phyloP scores from a whole-genome alignment of 2,113 vertebrate genomes.

The Cepphus grylle region DNA sequence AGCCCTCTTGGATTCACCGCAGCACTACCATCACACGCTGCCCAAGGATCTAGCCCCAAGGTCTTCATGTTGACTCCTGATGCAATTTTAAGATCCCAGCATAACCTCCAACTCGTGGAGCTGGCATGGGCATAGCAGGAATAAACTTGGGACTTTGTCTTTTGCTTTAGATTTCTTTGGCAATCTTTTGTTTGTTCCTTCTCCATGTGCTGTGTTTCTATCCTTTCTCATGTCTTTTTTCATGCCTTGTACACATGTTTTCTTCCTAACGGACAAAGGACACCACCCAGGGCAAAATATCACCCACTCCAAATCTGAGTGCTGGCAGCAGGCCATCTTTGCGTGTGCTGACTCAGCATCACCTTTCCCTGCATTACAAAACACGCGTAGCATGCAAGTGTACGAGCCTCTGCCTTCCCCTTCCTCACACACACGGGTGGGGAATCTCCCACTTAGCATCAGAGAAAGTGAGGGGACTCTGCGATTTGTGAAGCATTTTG shows the following conservation, averaged over 20 bases:
- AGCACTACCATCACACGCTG: background rate
- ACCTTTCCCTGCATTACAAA: background rate
- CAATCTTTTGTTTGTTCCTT: background rate
- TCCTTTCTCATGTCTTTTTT: background rate
- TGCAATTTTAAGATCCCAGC: background rate
- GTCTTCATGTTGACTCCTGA: background rate
- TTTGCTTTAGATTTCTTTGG: background rate
- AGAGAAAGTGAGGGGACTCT: background rate
- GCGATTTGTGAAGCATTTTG: background rate
- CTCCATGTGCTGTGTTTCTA: background rate
- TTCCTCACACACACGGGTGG: background rate
- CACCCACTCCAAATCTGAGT: background rate
- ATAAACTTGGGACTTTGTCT: background rate
- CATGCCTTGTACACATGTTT: background rate
- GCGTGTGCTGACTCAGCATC: slow-evolving; percentile 40
- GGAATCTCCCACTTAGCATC: background rate
- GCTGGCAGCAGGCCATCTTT: slow-evolving; percentile 16
- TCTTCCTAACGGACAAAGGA: background rate
- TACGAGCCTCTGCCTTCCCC: background rate
- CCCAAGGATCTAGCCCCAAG: background rate
- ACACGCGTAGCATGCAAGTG: background rate
- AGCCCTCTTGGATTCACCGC: background rate
- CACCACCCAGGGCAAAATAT: background rate
- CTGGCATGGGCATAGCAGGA: background rate
- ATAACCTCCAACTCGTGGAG: background rate